phyloP scores from a whole-genome alignment of 2,888 invertebrate species.

The Chloromyia formosa region DNA sequence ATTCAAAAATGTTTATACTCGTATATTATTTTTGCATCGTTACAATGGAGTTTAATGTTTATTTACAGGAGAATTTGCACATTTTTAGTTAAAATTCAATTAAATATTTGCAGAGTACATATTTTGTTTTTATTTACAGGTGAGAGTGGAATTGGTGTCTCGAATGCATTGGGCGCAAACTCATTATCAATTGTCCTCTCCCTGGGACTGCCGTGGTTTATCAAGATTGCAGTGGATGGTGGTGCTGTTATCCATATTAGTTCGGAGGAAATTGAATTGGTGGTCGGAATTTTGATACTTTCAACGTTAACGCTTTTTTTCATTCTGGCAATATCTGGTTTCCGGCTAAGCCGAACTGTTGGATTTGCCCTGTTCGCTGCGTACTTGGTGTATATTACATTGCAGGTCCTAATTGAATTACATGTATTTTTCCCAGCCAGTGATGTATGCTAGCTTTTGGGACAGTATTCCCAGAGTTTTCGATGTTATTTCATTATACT shows the following conservation, averaged over 20 bases:
- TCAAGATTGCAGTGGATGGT: slow-evolving; percentile 71
- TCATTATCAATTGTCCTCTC: slow-evolving; percentile 85
- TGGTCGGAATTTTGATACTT: slow-evolving; percentile 78
- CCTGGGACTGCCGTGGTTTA: slow-evolving; percentile 85
- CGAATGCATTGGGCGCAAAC: slow-evolving; percentile 87
- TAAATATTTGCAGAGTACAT: too few species aligned
- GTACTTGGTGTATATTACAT: slow-evolving; percentile 76
- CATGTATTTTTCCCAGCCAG: slow-evolving; percentile 70
- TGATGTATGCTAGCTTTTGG: slow-evolving; percentile 29
- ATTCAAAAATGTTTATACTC: too few species aligned
- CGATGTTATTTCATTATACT: too few species aligned
- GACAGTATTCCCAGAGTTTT: neutral
- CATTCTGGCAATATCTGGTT: slow-evolving; percentile 74
- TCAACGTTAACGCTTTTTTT: slow-evolving; percentile 77
- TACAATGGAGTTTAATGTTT: too few species aligned
- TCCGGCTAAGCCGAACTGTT: slow-evolving; percentile 73
- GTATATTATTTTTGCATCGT: too few species aligned
- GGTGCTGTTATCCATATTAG: slow-evolving; percentile 70
- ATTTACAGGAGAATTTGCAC: too few species aligned
- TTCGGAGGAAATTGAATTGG: slow-evolving; percentile 83
- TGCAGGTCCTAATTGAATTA: slow-evolving; percentile 82
- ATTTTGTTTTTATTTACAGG: slow-evolving; percentile 67
- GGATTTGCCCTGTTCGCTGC: slow-evolving; percentile 73
- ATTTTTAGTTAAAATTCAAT: too few species aligned
- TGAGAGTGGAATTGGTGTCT: slow-evolving; percentile 85